phyloP scores from a whole-genome alignment of 2,888 invertebrate genomes.

The Meta bourneti region DNA sequence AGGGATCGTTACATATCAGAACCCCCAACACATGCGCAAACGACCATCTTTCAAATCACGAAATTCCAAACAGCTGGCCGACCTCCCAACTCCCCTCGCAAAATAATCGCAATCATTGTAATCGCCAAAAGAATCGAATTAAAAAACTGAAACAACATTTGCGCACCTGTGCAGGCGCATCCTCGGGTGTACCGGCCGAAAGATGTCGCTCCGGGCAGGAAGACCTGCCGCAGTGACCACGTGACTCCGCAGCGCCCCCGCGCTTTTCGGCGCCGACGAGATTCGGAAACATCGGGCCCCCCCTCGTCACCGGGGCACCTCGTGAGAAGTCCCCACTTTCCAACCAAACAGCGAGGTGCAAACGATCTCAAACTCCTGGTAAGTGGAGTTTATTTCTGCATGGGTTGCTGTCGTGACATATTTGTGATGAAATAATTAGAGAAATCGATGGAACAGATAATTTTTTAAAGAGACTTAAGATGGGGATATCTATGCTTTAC shows the following conservation, averaged over 20 bases:
- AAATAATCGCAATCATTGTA: constrained; percentile 5
- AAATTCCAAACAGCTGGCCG: neutral
- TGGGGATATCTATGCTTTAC: no score
- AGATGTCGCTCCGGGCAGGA: constrained; percentile 58
- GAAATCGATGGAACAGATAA: neutral
- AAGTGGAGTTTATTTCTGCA: neutral
- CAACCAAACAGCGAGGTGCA: no score
- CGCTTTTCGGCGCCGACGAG: constrained; percentile 48
- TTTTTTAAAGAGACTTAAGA: neutral
- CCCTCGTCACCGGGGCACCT: constrained; percentile 40
- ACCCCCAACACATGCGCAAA: neutral
- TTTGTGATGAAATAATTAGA: neutral
- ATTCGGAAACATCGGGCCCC: constrained; percentile 46
- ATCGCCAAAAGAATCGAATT: constrained; percentile 18
- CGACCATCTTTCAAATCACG: neutral
- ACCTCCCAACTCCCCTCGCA: neutral
- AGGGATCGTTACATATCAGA: no score
- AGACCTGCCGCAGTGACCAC: constrained; percentile 75
- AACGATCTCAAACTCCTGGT: neutral
- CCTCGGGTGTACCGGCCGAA: neutral
- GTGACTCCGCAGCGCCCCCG: constrained; percentile 75
- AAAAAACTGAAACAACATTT: neutral
- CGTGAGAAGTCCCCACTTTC: neutral
- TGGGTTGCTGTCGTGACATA: neutral
- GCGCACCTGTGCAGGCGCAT: constrained; percentile 22